These are phyloP conservation scores for Platynereis dumerilii DNA, from an alignment of 2,888 invertebrate genomes.

Conservation along the genomic window DNA sequence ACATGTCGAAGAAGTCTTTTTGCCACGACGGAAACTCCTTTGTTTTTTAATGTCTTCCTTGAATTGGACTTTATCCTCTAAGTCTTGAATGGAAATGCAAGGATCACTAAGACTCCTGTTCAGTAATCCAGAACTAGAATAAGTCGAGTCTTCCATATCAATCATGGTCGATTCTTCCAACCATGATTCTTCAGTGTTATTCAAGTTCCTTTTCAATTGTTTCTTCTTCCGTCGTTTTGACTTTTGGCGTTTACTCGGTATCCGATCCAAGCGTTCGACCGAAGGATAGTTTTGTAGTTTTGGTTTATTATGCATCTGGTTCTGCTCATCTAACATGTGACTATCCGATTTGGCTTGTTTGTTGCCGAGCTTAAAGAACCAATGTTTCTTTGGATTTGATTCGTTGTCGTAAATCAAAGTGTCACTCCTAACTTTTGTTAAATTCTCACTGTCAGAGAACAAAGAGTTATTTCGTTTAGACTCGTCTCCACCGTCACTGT, in stretches of 20 bases:
- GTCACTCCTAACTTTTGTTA: too few species aligned
- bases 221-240: background rate
- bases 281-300: background rate
- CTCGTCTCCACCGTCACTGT: too few species aligned
- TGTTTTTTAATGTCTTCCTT: too few species aligned
- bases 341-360: too few species aligned
- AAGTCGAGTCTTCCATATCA: background rate
- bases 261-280: background rate
- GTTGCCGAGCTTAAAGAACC: too few species aligned
- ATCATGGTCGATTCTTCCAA: background rate
- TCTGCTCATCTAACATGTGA: too few species aligned
- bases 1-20: too few species aligned
- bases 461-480: too few species aligned
- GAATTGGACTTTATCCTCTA: constrained; percentile 2
- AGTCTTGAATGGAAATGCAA: background rate
- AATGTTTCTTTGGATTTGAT: too few species aligned
- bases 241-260: background rate
- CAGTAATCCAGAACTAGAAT: background rate
- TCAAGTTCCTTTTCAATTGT: background rate
- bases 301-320: background rate
- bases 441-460: too few species aligned
- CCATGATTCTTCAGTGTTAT: background rate
- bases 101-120: constrained; percentile 7
- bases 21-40: too few species aligned
- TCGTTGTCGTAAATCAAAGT: too few species aligned